These are phyloP conservation scores for Drosophila orena DNA, from an alignment of 1,140 invertebrate species.

Conservation along the genomic window DNA sequence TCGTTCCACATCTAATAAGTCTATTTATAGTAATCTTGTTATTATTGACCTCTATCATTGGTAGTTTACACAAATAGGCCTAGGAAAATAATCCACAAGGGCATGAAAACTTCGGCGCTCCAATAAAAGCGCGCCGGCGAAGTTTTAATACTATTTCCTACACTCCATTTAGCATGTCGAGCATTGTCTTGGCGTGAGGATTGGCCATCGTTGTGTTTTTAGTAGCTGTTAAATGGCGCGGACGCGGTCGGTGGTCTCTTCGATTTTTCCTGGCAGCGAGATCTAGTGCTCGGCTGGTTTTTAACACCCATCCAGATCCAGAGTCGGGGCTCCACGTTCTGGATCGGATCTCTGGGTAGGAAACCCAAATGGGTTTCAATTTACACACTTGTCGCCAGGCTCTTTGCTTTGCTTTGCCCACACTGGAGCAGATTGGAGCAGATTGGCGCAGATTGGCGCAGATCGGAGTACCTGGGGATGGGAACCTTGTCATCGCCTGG, in stretches of 20 bases:
- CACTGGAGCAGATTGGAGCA: slow-evolving; percentile 20
- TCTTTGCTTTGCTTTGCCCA: slow-evolving; percentile 39
- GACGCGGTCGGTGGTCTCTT: slow-evolving; percentile 70
- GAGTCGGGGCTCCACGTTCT: slow-evolving; percentile 28
- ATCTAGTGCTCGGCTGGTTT: slow-evolving; percentile 69
- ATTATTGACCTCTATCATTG: slow-evolving; percentile 56
- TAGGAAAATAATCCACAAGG: slow-evolving; percentile 50
- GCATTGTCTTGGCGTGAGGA: slow-evolving; percentile 43
- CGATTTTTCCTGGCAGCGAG: slow-evolving; percentile 6
- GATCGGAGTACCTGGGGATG: neutral
- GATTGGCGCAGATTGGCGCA: slow-evolving; percentile 8
- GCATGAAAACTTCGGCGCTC: slow-evolving; percentile 66
- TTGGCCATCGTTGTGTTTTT: slow-evolving; percentile 65
- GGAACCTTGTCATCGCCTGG: slow-evolving; percentile 66
- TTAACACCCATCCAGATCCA: slow-evolving; percentile 64
- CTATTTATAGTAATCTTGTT: slow-evolving; percentile 32
- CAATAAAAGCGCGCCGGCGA: slow-evolving; percentile 26
- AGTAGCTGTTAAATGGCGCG: slow-evolving; percentile 77
- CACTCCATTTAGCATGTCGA: slow-evolving; percentile 40
- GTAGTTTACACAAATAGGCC: slow-evolving; percentile 45
- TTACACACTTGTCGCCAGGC: slow-evolving; percentile 72
- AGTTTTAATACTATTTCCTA: slow-evolving; percentile 47
- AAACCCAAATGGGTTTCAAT: slow-evolving; percentile 69
- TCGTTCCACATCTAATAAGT: slow-evolving; percentile 26
- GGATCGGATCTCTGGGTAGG: slow-evolving; percentile 16